phyloP scores from a whole-genome alignment of 2,113 vertebrate genomes.

The Todiramphus saurophagus region DNA sequence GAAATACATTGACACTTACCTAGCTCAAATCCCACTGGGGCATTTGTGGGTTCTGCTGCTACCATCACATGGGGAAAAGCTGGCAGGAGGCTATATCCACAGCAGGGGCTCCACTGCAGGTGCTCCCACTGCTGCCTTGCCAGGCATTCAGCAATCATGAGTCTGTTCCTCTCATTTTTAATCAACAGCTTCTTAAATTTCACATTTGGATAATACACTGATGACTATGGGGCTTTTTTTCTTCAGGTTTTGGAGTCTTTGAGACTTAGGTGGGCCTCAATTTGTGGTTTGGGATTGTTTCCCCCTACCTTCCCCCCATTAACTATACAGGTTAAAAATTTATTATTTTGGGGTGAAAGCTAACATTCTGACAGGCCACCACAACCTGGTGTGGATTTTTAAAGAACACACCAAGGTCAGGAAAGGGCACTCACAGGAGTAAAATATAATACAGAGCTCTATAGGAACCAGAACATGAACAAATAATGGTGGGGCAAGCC shows the following conservation, averaged over 20 bases:
- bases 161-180: not conserved
- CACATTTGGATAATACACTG: not conserved
- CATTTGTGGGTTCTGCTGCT: not conserved
- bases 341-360: not conserved
- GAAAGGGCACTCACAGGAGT: not conserved
- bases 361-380: not conserved
- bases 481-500: not conserved
- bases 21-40: not conserved
- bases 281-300: not conserved
- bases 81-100: not conserved
- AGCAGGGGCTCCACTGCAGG: not conserved
- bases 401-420: not conserved
- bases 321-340: not conserved
- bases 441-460: not conserved
- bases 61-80: not conserved
- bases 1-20: not conserved
- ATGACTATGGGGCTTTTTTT: not conserved
- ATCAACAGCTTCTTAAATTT: not conserved
- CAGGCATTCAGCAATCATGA: not conserved
- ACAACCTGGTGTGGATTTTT: no score
- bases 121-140: not conserved
- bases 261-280: not conserved
- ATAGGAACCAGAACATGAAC: not conserved
- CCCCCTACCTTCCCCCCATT: rapidly evolving
- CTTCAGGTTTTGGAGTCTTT: not conserved